Percentiles rank a stretch among this genome's conserved stretches.
Evolutionary conservation across 2,888 invertebrate species (phyloP).

Genomic region (Athalia circularis): DNA sequence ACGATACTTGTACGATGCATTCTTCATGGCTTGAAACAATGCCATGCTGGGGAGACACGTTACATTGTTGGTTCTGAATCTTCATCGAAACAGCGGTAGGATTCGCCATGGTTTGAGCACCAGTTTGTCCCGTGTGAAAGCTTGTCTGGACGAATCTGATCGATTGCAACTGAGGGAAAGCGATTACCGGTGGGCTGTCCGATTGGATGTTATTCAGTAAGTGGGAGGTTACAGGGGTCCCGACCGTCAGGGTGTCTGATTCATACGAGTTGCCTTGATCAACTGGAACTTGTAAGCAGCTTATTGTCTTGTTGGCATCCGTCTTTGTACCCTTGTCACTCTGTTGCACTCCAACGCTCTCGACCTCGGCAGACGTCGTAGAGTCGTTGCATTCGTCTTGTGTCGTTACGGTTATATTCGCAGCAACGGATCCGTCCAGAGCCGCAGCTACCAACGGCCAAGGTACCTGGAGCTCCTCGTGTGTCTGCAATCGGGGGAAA

Average conservation of each 20-base stretch:
- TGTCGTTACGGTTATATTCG: slow-evolving; percentile 68
- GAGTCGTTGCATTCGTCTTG: slow-evolving; percentile 68
- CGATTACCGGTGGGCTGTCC: slow-evolving; percentile 67
- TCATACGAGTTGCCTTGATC: slow-evolving; percentile 65
- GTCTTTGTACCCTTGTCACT: slow-evolving; percentile 53
- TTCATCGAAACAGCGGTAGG: slow-evolving; percentile 48
- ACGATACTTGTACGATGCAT: slow-evolving; percentile 54
- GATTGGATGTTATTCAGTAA: slow-evolving; percentile 63
- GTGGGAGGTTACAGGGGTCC: slow-evolving; percentile 63
- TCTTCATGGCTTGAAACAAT: slow-evolving; percentile 66
- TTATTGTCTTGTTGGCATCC: slow-evolving; percentile 57
- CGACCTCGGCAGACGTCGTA: slow-evolving; percentile 63
- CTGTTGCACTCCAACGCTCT: slow-evolving; percentile 49
- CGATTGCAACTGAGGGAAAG: slow-evolving; percentile 70
- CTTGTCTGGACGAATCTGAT: slow-evolving; percentile 70
- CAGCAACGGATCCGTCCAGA: slow-evolving; percentile 71
- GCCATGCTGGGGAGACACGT: slow-evolving; percentile 60
- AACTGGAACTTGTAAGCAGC: slow-evolving; percentile 67
- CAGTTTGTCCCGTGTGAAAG: slow-evolving; percentile 57
- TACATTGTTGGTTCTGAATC: slow-evolving; percentile 54
- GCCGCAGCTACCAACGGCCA: slow-evolving; percentile 76
- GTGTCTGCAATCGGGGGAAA: slow-evolving; percentile 65
- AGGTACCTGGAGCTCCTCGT: slow-evolving; percentile 79
- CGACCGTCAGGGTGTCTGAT: slow-evolving; percentile 61
- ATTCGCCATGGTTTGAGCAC: slow-evolving; percentile 24